Evolutionary conservation across 64 coral and sea anemone species (phyloP).

Genomic region (Orbicella faveolata): DNA sequence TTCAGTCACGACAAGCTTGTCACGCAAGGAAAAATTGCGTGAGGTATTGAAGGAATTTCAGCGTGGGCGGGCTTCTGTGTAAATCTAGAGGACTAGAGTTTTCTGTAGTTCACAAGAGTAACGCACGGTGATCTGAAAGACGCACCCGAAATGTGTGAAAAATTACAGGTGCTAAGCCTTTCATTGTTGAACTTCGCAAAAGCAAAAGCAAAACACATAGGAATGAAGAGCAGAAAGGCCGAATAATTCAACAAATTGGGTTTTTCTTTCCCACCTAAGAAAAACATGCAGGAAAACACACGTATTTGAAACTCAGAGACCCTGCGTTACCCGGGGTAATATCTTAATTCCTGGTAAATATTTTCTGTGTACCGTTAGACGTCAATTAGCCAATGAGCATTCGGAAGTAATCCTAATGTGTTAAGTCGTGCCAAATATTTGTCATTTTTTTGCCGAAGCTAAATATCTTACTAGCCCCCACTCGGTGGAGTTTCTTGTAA

Average conservation of each 20-base stretch:
- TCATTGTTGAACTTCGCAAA: too few species aligned
- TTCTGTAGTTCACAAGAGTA: not conserved
- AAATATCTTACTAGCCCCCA: not conserved
- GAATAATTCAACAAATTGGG: too few species aligned
- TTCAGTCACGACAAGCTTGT: too few species aligned
- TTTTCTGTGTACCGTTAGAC: not conserved
- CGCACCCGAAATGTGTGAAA: not conserved
- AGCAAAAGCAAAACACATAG: too few species aligned
- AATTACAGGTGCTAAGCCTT: not conserved
- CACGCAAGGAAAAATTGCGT: too few species aligned
- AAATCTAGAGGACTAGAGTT: too few species aligned
- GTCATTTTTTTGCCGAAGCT: not conserved
- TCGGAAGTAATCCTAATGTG: not conserved
- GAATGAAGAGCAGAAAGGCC: too few species aligned
- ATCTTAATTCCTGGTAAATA: not conserved
- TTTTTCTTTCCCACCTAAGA: too few species aligned
- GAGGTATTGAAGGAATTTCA: too few species aligned
- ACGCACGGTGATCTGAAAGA: not conserved
- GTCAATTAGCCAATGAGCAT: not conserved
- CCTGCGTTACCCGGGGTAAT: not conserved
- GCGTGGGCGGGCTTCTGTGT: too few species aligned
- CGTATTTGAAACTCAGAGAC: not conserved
- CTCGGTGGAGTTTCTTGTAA: not conserved
- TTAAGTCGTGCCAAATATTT: too few species aligned
- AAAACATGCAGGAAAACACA: too few species aligned